Percentiles rank a stretch among this genome's conserved stretches.
Evolutionary conservation across 2,888 invertebrate genomes (phyloP).

Genomic region (Drosophila nigricruria): DNA sequence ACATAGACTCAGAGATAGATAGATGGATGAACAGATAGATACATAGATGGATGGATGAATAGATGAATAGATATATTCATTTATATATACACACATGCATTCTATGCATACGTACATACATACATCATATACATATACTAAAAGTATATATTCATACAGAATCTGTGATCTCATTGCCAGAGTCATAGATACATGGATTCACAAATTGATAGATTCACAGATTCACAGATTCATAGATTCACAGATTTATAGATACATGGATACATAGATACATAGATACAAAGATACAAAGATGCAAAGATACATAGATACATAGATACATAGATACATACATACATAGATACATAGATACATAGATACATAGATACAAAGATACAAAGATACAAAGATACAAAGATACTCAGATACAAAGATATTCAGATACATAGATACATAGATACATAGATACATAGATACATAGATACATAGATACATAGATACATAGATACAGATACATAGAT

Average conservation of each 20-base stretch:
- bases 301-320: background rate
- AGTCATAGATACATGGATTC: background rate
- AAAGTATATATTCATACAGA: no score
- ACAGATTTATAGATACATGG: background rate
- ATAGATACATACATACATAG: background rate
- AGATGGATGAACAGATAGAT: background rate
- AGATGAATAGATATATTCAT: background rate
- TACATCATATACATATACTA: background rate
- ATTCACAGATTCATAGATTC: background rate
- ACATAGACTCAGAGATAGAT: background rate
- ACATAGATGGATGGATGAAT: background rate
- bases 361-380: no score
- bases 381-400: background rate
- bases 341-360: no score
- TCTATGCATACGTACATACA: background rate
- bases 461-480: no score
- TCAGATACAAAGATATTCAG: no score
- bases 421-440: background rate
- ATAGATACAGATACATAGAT: background rate
- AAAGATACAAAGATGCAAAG: background rate
- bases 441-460: no score
- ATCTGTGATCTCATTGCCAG: no score
- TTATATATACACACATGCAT: background rate
- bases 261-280: background rate
- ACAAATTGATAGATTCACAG: background rate